Evolutionary conservation across 2,113 vertebrate genomes (phyloP), one percentile per base, ranked within the genome.

Genomic region (Oxyruncus cristatus): DNA sequence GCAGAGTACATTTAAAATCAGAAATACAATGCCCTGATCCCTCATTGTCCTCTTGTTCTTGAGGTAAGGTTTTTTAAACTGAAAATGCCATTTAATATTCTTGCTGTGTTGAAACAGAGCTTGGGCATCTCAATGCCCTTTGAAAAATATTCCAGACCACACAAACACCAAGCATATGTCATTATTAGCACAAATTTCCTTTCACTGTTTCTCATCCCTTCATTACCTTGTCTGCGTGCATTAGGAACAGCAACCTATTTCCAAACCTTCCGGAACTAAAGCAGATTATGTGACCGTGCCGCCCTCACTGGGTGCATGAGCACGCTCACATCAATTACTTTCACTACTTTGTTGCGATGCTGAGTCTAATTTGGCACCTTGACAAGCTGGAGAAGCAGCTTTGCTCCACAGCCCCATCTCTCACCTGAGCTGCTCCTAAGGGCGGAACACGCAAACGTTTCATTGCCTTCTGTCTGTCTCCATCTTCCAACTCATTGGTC

Each of bases 391-490:
- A 78, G 66, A 61, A 91, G 41, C 35, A 88, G 77, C 41, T 84
- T 26, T 1, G 0, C 37, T 61, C 7, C 22, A 41, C 14, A 77
- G 8, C 41, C 67, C 5, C 1, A 15, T 28, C 85, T 98, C 91
- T 98, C 93, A 99, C 99, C 99, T 99, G 99, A 97, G 99, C 99
- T 94, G 99, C 99, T 93, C 99, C 99, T 91, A 99, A 98, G 42
- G 99, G 99, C 89, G 99, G 99, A 76, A 99, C 99, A 95, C 99
- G 98, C 95, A 99, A 97, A 89, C 99, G 99, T 97, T 99, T 99
- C 99, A 99, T 99, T 94, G 99, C 99, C 98, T 98, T 99, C 97
- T 99, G 99, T 95, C 99, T 99, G 89, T 99, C 99, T 89, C 99
- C 99, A 97, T 99, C 99, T 97, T 99, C 99, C 98, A 99, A 98